These are phyloP conservation scores for Sandelia bainsii DNA, from an alignment of 2,797 vertebrate genomes.

Conservation along the genomic window DNA sequence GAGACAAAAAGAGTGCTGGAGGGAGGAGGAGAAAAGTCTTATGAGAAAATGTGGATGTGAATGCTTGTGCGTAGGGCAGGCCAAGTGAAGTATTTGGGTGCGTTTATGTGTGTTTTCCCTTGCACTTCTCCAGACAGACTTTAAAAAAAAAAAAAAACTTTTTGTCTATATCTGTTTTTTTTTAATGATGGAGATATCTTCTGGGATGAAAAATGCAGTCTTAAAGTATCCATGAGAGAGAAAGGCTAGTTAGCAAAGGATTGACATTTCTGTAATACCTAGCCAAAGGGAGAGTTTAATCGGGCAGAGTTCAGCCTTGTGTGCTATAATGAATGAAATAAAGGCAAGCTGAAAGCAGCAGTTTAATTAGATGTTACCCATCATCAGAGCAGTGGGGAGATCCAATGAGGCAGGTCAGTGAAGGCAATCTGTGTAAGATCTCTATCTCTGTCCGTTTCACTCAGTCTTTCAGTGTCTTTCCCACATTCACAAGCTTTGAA, in stretches of 20 bases:
- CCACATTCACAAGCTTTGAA: conserved; percentile 25
- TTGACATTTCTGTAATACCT: conserved; percentile 65
- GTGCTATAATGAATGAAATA: conserved; percentile 74
- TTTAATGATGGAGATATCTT: conserved; percentile 35
- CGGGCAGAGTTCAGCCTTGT: conserved; percentile 61
- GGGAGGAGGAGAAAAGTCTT: conserved; percentile 47
- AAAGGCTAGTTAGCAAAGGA: conserved; percentile 57
- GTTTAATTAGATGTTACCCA: conserved; percentile 76
- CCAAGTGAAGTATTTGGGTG: conserved; percentile 10
- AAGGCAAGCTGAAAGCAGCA: conserved; percentile 71
- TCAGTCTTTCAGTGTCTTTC: conserved; percentile 55
- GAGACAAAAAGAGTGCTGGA: conserved; percentile 58
- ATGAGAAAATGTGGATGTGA: conserved; percentile 43
- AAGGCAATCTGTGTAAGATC: conserved; percentile 67
- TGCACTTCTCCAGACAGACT: conserved; percentile 45
- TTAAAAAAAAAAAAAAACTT: not conserved
- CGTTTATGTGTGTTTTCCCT: conserved; percentile 18
- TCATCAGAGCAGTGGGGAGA: conserved; percentile 60
- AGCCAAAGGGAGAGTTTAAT: conserved; percentile 65
- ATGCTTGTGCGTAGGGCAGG: conserved; percentile 27
- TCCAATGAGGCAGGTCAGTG: conserved; percentile 71
- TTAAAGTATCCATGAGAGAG: conserved; percentile 39
- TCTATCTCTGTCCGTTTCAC: conserved; percentile 60
- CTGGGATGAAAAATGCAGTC: conserved; percentile 30
- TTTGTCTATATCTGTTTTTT: conserved; percentile 6